These are phyloP conservation scores for Oreochromis niloticus DNA, from an alignment of 2,113 vertebrate genomes.

Conservation along the genomic window DNA sequence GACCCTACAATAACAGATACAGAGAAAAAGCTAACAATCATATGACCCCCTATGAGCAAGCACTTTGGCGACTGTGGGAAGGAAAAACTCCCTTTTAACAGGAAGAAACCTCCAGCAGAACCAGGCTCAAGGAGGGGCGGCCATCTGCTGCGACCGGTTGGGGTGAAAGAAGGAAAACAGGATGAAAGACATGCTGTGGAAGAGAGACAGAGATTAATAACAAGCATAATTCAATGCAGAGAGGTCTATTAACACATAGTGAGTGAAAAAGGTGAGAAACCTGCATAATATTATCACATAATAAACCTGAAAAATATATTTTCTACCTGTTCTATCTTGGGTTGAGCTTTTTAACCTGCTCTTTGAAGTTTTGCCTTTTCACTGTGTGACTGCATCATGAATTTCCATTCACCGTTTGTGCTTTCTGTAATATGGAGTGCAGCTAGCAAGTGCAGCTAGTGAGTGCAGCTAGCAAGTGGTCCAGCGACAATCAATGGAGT, in stretches of 20 bases:
- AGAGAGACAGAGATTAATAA: neutral
- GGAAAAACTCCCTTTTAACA: neutral
- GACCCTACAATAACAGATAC: neutral
- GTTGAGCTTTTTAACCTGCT: neutral
- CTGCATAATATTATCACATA: neutral
- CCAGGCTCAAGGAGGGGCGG: neutral
- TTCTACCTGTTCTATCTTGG: neutral
- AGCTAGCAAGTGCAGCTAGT: neutral
- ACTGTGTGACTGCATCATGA: neutral
- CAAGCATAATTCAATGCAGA: neutral
- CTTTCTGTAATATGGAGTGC: neutral
- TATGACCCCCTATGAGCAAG: neutral
- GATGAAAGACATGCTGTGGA: neutral
- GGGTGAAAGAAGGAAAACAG: neutral
- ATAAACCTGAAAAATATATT: no score
- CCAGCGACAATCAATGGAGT: neutral
- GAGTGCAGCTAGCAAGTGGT: neutral
- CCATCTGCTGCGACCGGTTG: rapidly evolving
- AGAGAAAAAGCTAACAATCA: neutral
- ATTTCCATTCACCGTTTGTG: neutral
- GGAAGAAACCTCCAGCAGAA: neutral
- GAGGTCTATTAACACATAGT: neutral
- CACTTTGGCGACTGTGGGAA: neutral
- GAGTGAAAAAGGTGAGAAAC: neutral
- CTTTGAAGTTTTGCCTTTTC: neutral